Evolutionary conservation across 2,113 vertebrate species (phyloP).

Genomic region (Elephas maximus): DNA sequence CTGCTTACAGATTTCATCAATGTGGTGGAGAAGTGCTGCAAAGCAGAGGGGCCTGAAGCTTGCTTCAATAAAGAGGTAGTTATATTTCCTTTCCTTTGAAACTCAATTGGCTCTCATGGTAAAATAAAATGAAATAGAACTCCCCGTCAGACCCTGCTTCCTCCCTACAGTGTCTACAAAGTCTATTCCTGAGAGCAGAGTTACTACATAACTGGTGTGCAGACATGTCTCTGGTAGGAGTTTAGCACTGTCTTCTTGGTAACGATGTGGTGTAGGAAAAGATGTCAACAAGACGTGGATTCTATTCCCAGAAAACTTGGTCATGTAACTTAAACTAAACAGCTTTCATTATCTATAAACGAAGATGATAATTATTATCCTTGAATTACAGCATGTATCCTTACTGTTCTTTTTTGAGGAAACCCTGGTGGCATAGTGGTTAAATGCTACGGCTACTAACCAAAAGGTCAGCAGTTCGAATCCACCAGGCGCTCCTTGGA

Average conservation of each 20-base stretch:
- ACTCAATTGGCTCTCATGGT: not conserved
- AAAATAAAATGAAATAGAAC: not conserved
- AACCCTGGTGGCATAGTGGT: too few relatives aligned
- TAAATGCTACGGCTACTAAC: too few relatives aligned
- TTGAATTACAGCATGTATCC: not conserved
- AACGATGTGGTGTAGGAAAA: not conserved
- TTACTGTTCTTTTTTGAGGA: not conserved
- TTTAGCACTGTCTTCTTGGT: not conserved
- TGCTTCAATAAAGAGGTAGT: constrained; percentile 86
- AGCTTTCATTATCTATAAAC: not conserved
- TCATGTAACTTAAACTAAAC: not conserved
- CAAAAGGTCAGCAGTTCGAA: too few relatives aligned
- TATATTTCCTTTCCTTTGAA: not conserved
- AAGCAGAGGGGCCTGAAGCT: fast-evolving
- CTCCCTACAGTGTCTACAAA: not conserved
- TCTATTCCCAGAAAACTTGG: not conserved
- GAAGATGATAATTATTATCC: not conserved
- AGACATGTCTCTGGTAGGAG: not conserved
- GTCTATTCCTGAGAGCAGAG: fast-evolving
- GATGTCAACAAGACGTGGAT: not conserved
- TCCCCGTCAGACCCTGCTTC: not conserved
- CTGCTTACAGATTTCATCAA: constrained; percentile 42
- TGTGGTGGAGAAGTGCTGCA: constrained; percentile 78
- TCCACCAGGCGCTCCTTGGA: too few relatives aligned
- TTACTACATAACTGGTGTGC: not conserved